These are phyloP conservation scores for Ardeotis arabs DNA, from an alignment of 2,113 vertebrate genomes.

Conservation along the genomic window DNA sequence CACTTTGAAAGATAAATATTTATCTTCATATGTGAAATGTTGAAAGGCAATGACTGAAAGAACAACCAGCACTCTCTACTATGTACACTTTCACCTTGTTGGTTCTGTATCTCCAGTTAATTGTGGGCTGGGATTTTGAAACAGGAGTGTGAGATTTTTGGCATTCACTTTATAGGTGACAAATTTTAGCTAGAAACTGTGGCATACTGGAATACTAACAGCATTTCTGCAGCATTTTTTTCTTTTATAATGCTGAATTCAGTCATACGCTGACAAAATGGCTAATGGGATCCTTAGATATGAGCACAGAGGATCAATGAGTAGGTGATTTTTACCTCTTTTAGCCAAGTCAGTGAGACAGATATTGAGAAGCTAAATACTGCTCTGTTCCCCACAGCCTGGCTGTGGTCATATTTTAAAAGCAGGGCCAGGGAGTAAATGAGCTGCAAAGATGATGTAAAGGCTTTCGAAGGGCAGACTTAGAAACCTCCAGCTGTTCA, in stretches of 20 bases:
- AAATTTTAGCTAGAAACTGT: not conserved
- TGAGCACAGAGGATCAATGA: not conserved
- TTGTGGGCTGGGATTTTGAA: not conserved
- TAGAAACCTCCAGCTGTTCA: slow-evolving; percentile 44
- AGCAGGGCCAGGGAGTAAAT: not conserved
- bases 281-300: not conserved
- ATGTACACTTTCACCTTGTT: not conserved
- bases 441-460: slow-evolving; percentile 33
- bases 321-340: slow-evolving; percentile 39
- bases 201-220: not conserved
- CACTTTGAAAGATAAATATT: not conserved
- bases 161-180: not conserved
- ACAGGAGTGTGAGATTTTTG: not conserved
- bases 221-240: not conserved
- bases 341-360: slow-evolving; percentile 8
- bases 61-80: not conserved
- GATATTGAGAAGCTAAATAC: slow-evolving; percentile 1
- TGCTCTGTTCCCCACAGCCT: not conserved
- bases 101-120: not conserved
- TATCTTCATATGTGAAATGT: not conserved
- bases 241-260: not conserved
- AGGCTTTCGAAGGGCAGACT: not conserved
- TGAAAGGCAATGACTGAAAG: not conserved
- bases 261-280: not conserved
- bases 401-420: slow-evolving; percentile 25